These are phyloP conservation scores for Drosophila lini DNA, from an alignment of 1,140 invertebrate genomes.

Conservation along the genomic window DNA sequence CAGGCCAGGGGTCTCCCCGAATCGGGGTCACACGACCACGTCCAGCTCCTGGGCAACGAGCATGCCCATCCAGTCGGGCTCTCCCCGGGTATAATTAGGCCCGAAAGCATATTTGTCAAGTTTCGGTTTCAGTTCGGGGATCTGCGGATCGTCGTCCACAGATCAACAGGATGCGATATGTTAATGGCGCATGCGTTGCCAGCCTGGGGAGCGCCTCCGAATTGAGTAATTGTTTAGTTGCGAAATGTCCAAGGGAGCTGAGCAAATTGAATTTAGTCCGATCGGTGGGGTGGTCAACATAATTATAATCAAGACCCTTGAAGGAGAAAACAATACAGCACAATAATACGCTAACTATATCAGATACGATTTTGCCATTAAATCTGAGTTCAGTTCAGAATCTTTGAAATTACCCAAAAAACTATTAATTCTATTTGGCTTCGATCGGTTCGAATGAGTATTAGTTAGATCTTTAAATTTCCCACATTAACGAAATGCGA, in stretches of 20 bases:
- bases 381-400: background rate
- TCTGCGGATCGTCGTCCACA: constrained; percentile 37
- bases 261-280: constrained; percentile 4
- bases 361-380: background rate
- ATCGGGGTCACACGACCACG: constrained; percentile 59
- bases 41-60: constrained; percentile 51
- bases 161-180: constrained; percentile 79
- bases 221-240: constrained; percentile 69
- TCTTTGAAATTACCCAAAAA: background rate
- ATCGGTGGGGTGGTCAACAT: background rate
- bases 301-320: background rate
- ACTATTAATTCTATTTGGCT: background rate
- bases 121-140: constrained; percentile 39
- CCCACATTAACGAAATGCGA: constrained; percentile 31
- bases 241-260: constrained; percentile 9
- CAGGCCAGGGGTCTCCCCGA: constrained; percentile 44
- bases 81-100: constrained; percentile 71
- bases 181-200: constrained; percentile 66
- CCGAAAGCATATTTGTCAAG: constrained; percentile 81
- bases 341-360: background rate
- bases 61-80: constrained; percentile 52
- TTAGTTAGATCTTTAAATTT: constrained; percentile 27
- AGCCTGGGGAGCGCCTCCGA: constrained; percentile 46
- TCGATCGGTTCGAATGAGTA: background rate
- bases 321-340: background rate